A percentile compares a stretch with the other conserved stretches of the same genome.
phyloP scores from a whole-genome alignment of 2,888 invertebrate genomes.

The Sarcophaga caerulescens region DNA sequence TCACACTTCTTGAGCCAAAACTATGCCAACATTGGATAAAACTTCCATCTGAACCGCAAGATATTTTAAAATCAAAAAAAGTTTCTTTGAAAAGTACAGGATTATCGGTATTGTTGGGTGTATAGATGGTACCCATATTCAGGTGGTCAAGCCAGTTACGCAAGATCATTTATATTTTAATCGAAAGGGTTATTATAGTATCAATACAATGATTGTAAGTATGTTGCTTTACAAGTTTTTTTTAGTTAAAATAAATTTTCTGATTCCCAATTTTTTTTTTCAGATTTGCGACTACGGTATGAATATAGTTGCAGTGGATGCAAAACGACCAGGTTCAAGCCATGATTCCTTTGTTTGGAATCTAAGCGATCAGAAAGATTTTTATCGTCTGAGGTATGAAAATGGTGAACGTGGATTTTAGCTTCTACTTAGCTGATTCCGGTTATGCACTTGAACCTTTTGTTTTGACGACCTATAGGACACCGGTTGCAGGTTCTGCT shows the following conservation, averaged over 20 bases:
- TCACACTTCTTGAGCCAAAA: background rate
- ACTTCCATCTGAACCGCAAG: slow-evolving; percentile 1
- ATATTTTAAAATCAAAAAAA: background rate
- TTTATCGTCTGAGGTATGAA: background rate
- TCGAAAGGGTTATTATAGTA: too few relatives aligned
- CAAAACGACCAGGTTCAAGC: background rate
- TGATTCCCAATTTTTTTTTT: background rate
- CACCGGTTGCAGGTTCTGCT: too few relatives aligned
- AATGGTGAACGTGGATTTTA: too few relatives aligned
- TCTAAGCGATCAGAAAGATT: background rate
- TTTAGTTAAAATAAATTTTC: background rate
- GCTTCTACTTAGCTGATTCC: too few relatives aligned
- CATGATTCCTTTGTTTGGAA: background rate
- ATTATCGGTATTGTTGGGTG: background rate
- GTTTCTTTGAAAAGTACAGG: background rate
- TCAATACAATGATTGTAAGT: background rate
- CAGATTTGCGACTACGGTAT: slow-evolving; percentile 7
- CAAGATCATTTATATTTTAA: background rate
- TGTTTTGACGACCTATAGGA: too few relatives aligned
- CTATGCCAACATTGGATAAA: slow-evolving; percentile 10
- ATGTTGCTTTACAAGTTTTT: background rate
- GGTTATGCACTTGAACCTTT: too few relatives aligned
- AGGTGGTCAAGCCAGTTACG: background rate
- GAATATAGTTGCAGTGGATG: slow-evolving; percentile 14
- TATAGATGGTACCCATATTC: background rate